Evolutionary conservation across 2,888 invertebrate genomes (phyloP), one percentile per base, ranked within the genome.

Genomic region (Sarcophaga subvicina): DNA sequence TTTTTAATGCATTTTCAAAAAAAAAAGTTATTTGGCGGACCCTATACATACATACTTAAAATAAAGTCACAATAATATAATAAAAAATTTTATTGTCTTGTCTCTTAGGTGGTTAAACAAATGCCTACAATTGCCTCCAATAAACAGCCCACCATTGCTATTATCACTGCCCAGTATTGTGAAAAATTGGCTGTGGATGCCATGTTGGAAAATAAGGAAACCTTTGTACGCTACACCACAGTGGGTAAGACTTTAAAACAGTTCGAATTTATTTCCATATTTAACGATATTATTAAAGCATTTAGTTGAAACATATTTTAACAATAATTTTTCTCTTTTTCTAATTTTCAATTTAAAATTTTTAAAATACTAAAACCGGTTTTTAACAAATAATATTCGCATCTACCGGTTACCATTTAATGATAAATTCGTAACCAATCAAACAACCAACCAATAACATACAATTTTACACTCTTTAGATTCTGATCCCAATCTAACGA

Each of bases 101-200:
- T 76, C 20, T 5, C 73, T 67, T 89, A 96, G 96, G 96, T 98
- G 84, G 98, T 99, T 83, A 97, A 98, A 91, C 98, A 98, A 95
- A 98, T 99, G 97, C 99, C 99, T 17, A 96, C 96, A 14, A 96
- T 99, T 92, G 96, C 96, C 78, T 96, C 96, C 86, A 96, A 97
- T 45, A 97, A 98, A 90, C 98, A 98, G 92, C 99, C 99, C 0
- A 98, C 98, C 25, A 98, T 99, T 91, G 99, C 99, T n/a, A 97
- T 99, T 84, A 98, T 99, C 85, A 99, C 99, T 0, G 98, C 98
- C 0, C 96, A 99, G 91, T 99, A 98, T 94, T 98, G 98, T 91
- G 99, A 99, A 94, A 99, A 99, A 93, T 95, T 99, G 90, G 99
- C 99, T 2, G 98, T 99, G 0, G 99, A 99, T 94, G 97, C 99